phyloP scores from a whole-genome alignment of 2,888 invertebrate species.

The Nemurella pictetii region DNA sequence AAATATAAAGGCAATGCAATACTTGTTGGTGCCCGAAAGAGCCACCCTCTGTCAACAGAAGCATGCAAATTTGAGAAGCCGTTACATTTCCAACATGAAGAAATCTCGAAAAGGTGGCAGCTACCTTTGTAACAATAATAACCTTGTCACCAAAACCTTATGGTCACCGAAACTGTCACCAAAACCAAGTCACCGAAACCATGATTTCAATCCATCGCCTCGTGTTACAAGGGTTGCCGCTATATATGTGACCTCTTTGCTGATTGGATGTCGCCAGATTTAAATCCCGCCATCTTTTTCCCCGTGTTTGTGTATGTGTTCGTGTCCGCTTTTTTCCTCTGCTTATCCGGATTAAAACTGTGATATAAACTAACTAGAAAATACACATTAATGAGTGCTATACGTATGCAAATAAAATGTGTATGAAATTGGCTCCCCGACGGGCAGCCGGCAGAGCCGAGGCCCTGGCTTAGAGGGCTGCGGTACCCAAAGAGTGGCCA shows the following conservation, averaged over 20 bases:
- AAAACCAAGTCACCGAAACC: neutral
- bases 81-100: no score
- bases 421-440: neutral
- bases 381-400: slow-evolving; percentile 5
- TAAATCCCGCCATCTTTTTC: neutral
- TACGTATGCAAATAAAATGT: slow-evolving; percentile 20
- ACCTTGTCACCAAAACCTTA: no score
- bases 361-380: slow-evolving; percentile 18
- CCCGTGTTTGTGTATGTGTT: neutral
- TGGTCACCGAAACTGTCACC: no score
- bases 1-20: no score
- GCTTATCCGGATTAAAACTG: slow-evolving; percentile 17
- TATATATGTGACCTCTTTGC: neutral
- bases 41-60: no score
- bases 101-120: no score
- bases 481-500: neutral
- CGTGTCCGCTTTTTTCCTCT: neutral
- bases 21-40: no score
- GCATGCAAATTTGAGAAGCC: no score
- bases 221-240: neutral
- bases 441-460: neutral
- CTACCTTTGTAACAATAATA: no score
- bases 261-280: neutral
- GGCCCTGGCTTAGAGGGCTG: neutral
- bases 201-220: neutral